Conservation (phyloP, 2,113 vertebrate genomes). For the Vombatus ursinus region DNA sequence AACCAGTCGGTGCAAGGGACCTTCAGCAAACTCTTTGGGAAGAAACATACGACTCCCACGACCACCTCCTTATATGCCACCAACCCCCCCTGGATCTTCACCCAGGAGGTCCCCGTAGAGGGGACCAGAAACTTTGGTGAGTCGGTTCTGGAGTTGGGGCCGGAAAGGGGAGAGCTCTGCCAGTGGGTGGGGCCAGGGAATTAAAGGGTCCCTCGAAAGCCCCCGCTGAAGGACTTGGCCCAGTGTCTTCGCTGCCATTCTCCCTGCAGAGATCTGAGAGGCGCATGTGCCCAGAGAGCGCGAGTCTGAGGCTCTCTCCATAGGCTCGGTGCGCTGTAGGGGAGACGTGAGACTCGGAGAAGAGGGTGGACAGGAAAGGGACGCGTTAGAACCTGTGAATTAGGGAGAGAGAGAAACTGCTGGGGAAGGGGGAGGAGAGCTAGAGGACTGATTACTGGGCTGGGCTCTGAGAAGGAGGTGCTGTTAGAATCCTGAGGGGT, state of each 20-base stretch:
- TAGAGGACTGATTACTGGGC: not conserved
- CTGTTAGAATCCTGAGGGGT: not conserved
- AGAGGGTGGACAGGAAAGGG: slow-evolving; percentile 14
- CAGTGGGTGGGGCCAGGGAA: not conserved
- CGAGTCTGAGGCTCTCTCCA: not conserved
- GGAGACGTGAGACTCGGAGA: not conserved
- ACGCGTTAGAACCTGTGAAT: slow-evolving; percentile 54
- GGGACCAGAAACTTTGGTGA: slow-evolving; percentile 79
- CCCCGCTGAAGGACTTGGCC: not conserved
- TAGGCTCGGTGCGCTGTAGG: not conserved
- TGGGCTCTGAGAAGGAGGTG: not conserved
- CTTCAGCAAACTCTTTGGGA: slow-evolving; percentile 86
- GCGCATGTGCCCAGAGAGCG: not conserved
- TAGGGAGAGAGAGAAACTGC: not conserved
- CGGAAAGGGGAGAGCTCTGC: too few relatives aligned
- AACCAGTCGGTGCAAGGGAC: slow-evolving; percentile 85
- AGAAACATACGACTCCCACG: slow-evolving; percentile 75
- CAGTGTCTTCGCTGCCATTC: not conserved
- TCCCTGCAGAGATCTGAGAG: not conserved
- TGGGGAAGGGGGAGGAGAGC: slow-evolving; percentile 1
- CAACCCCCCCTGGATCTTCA: slow-evolving; percentile 86
- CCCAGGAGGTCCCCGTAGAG: slow-evolving; percentile 81
- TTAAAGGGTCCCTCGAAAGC: not conserved
- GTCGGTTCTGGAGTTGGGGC: slow-evolving; percentile 48
- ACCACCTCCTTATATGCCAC: slow-evolving; percentile 82